phyloP scores from a whole-genome alignment of 2,113 vertebrate genomes.

The Ibidorhyncha struthersii region DNA sequence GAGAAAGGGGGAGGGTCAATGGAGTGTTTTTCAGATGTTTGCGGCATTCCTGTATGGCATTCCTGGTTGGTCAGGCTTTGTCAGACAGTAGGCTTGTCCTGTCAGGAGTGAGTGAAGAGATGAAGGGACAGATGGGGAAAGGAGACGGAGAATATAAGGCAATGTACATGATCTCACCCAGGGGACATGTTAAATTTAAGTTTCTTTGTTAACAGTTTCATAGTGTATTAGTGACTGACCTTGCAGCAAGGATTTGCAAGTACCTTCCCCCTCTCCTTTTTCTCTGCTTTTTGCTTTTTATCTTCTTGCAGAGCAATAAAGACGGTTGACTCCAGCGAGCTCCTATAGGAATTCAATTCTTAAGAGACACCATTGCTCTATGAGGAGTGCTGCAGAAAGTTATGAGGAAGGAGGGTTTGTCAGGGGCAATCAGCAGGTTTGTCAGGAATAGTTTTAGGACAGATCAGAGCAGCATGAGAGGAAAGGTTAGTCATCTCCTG shows the following conservation, averaged over 20 bases:
- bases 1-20: background rate
- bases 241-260: conserved; percentile 37
- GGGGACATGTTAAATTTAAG: conserved; percentile 60
- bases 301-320: conserved; percentile 17
- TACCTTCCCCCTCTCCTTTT: background rate
- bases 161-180: conserved; percentile 49
- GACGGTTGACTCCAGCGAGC: background rate
- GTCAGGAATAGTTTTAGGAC: background rate
- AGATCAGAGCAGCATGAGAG: background rate
- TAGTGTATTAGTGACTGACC: conserved; percentile 69
- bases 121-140: conserved; percentile 21
- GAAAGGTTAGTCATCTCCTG: background rate
- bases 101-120: background rate
- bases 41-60: accelerated
- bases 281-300: conserved; percentile 39
- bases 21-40: accelerated
- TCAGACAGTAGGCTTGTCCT: background rate
- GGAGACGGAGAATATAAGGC: conserved; percentile 30
- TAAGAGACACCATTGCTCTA: background rate
- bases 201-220: conserved; percentile 67
- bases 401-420: background rate
- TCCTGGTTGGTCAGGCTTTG: background rate
- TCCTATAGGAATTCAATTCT: background rate
- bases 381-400: background rate
- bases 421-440: background rate